Conservation (phyloP, 2,113 vertebrate species). For the Sinocyclocheilus anophthalmus region DNA sequence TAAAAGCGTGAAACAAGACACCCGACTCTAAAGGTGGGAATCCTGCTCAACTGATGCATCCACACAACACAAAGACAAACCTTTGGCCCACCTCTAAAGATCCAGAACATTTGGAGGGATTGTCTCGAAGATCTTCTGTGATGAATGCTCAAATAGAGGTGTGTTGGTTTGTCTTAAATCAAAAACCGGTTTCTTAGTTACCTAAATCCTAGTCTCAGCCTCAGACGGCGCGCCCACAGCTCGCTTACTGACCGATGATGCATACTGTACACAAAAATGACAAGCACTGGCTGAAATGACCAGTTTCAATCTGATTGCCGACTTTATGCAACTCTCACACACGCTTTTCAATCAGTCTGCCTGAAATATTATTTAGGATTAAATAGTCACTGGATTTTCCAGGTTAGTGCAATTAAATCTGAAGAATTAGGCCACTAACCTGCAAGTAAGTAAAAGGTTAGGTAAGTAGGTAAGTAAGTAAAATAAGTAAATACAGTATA, state of each 20-base stretch:
- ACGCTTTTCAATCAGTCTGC: conserved; percentile 14
- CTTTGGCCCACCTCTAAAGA: conserved; percentile 63
- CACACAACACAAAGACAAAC: conserved; percentile 63
- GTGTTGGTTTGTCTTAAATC: conserved; percentile 27
- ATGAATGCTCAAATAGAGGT: conserved; percentile 55
- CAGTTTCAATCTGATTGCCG: neutral
- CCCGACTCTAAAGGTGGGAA: conserved; percentile 70
- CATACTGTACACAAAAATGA: neutral
- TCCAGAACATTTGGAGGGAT: conserved; percentile 60
- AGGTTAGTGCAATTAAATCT: neutral
- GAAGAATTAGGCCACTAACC: neutral
- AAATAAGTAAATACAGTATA: too few species aligned
- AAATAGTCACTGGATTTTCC: neutral
- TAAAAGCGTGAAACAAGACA: conserved; percentile 69
- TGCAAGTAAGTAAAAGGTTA: neutral
- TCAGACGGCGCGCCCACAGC: neutral
- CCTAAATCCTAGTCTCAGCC: conserved; percentile 3
- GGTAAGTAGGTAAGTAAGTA: too few species aligned
- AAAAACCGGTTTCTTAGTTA: conserved; percentile 24
- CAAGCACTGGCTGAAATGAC: neutral
- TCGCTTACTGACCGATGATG: neutral
- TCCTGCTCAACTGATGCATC: conserved; percentile 57
- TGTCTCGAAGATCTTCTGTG: conserved; percentile 50
- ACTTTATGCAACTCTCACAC: conserved; percentile 27
- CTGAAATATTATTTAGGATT: neutral